Conservation (phyloP, 2,113 vertebrate genomes). For the Cyanistes caeruleus region DNA sequence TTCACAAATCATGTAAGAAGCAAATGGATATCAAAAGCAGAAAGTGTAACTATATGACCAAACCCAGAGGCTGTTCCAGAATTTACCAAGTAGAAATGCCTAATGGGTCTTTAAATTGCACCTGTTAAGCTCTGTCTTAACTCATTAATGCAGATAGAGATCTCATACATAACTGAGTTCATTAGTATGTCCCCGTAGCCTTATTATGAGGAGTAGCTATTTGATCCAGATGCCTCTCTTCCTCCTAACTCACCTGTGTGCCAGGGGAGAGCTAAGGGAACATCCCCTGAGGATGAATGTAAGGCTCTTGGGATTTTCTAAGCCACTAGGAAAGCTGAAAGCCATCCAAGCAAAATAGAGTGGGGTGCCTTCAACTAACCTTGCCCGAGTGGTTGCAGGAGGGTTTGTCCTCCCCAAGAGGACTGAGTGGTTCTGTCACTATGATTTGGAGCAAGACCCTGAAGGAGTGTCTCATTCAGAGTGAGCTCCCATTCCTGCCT, state of each 20-base stretch:
- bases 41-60: not conserved
- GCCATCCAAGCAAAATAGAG: not conserved
- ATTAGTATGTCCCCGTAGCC: not conserved
- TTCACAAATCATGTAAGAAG: not conserved
- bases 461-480: not conserved
- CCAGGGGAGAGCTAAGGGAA: not conserved
- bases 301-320: not conserved
- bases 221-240: not conserved
- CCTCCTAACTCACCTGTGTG: no score
- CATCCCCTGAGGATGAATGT: not conserved
- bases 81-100: not conserved
- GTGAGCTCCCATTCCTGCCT: not conserved
- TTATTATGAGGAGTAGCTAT: not conserved
- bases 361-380: not conserved
- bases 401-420: not conserved
- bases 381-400: not conserved
- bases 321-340: not conserved
- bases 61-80: not conserved
- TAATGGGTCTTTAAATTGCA: not conserved
- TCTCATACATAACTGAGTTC: not conserved
- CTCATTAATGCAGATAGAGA: not conserved
- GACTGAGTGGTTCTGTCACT: not conserved
- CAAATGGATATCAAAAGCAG: not conserved
- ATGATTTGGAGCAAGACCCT: not conserved
- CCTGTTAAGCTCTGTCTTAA: not conserved